Evolutionary conservation across 2,797 vertebrate species (phyloP).

Genomic region (Mormyrus proboscirostris): DNA sequence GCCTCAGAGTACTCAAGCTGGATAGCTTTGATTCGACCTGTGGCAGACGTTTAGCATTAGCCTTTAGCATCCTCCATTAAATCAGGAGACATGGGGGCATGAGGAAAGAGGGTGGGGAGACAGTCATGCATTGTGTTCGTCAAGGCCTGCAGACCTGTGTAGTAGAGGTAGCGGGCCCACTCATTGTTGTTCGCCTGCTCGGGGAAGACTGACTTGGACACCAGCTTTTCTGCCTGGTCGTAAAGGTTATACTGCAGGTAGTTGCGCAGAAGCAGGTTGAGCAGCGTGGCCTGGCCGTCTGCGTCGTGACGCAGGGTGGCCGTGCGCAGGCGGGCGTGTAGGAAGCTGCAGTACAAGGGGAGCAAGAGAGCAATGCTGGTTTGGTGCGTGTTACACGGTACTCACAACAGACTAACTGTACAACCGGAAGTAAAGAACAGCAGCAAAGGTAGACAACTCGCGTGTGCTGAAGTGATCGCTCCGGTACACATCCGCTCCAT

Average conservation of each 20-base stretch:
- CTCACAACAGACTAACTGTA: background rate
- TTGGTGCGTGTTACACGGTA: background rate
- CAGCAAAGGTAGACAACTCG: slow-evolving; percentile 67
- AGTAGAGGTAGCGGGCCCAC: slow-evolving; percentile 94
- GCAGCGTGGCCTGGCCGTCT: slow-evolving; percentile 85
- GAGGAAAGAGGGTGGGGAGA: background rate
- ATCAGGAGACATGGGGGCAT: background rate
- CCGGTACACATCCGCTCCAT: background rate
- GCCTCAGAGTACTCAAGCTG: slow-evolving; percentile 94
- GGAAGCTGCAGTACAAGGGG: slow-evolving; percentile 63
- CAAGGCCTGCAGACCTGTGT: slow-evolving; percentile 72
- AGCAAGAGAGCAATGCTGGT: slow-evolving; percentile 31
- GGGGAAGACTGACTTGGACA: slow-evolving; percentile 91
- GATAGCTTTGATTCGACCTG: slow-evolving; percentile 94
- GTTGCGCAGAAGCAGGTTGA: slow-evolving; percentile 92
- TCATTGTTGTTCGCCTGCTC: slow-evolving; percentile 97
- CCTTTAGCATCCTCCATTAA: background rate
- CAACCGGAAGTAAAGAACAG: background rate
- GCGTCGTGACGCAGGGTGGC: slow-evolving; percentile 66
- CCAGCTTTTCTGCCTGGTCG: slow-evolving; percentile 92
- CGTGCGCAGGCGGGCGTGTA: slow-evolving; percentile 28
- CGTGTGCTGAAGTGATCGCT: background rate
- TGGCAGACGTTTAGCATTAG: background rate
- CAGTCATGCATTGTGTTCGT: background rate
- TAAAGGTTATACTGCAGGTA: slow-evolving; percentile 94